phyloP scores from a whole-genome alignment of 2,888 invertebrate species.

The Mayetiola destructor region DNA sequence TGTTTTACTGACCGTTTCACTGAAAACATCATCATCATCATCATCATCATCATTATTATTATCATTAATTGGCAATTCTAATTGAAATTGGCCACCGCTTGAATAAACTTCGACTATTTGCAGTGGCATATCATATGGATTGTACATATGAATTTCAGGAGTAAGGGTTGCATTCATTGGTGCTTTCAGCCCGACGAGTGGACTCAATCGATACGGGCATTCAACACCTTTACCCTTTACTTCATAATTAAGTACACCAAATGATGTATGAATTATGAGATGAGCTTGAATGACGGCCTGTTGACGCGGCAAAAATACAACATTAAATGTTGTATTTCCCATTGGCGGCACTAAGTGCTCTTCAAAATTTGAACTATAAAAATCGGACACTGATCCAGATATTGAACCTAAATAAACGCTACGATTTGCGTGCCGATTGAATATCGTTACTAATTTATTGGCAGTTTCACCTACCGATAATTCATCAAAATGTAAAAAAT shows the following conservation, averaged over 20 bases:
- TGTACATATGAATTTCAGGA: slow-evolving; percentile 82
- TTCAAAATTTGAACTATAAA: slow-evolving; percentile 94
- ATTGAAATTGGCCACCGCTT: slow-evolving; percentile 78
- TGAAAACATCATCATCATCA: not conserved
- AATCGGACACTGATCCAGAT: slow-evolving; percentile 85
- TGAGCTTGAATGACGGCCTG: slow-evolving; percentile 76
- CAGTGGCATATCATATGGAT: slow-evolving; percentile 76
- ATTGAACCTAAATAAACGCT: slow-evolving; percentile 86
- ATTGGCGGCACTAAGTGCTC: slow-evolving; percentile 86
- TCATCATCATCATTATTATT: slow-evolving; percentile 46
- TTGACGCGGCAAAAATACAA: slow-evolving; percentile 86
- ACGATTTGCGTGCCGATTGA: slow-evolving; percentile 72
- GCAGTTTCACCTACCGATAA: slow-evolving; percentile 76
- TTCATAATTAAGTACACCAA: slow-evolving; percentile 77
- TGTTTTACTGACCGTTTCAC: slow-evolving; percentile 7
- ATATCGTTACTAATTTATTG: slow-evolving; percentile 70
- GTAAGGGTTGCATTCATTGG: slow-evolving; percentile 84
- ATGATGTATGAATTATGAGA: slow-evolving; percentile 86
- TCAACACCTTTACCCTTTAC: slow-evolving; percentile 73
- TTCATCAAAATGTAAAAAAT: slow-evolving; percentile 40
- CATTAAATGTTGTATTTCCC: slow-evolving; percentile 88
- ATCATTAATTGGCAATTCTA: slow-evolving; percentile 52
- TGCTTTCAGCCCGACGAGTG: slow-evolving; percentile 77
- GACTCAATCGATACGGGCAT: slow-evolving; percentile 82
- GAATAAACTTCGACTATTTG: slow-evolving; percentile 75